Base-by-base conservation (phyloP, 2,113 vertebrate genomes). In the Clarias gariepinus region DNA sequence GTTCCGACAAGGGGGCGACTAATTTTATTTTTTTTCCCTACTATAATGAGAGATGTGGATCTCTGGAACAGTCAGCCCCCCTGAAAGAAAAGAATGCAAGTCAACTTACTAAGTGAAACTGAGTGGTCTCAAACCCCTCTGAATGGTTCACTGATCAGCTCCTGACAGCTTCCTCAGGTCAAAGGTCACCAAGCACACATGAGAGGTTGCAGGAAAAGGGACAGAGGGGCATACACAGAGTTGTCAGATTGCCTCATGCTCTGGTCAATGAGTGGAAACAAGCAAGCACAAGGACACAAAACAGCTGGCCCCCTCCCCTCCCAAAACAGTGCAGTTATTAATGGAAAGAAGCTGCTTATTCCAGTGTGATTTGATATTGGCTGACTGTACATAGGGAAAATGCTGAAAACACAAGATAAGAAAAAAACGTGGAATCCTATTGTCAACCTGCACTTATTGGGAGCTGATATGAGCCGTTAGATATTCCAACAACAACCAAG, bases 111-210 rank as follows among this genome's bases (percentile, higher is more conserved):
- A 19, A 78, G n/a, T 10, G 76, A 57, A 25, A 16, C 18, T 77
- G 25, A 85, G 41, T 66, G 63, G 77, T 71, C 77, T 74, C 68
- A 36, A 79, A 57, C 23, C 73, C 53, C 52, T 28, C 13, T 33
- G 77, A 58, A 55, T 63, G 33, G 33, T 41, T 77, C 68, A 19
- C 63, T 30, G 19, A 83, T 55, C n/a, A 30, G 12, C 36, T 33
- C 21, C n/a, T 74, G 41, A 79, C 47, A 41, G 52, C 66, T 87
- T 83, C 86, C 83, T n/a, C 78, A 8, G 66, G 74, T 87, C 79
- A 80, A 57, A 87, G 88, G 85, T 84, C 85, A 71, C 52, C 13
- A 47, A 73, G 81, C 90, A 91, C 86, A 76, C 74, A 57, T 82
- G 74, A 76, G 53, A 25, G 84, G n/a, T 71, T 69, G 73, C 58